phyloP scores from a whole-genome alignment of 2,113 vertebrate genomes.

The Grantiella picta region DNA sequence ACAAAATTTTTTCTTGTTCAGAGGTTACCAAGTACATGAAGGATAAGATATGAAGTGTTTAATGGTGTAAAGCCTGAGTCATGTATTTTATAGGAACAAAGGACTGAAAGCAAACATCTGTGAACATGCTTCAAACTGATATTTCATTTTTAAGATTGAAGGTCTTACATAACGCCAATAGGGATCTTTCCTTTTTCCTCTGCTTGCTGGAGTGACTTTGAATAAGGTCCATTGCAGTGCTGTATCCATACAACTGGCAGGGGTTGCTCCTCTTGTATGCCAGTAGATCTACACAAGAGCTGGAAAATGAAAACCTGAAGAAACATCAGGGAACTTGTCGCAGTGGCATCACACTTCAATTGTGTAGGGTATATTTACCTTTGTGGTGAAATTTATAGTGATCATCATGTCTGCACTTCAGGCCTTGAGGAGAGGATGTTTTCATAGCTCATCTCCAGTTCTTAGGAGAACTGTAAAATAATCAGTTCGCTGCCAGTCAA shows the following conservation, averaged over 20 bases:
- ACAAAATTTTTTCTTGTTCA: neutral
- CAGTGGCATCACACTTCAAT: neutral
- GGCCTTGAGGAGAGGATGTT: neutral
- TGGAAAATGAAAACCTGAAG: neutral
- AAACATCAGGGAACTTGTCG: neutral
- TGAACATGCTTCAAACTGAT: neutral
- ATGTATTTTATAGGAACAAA: neutral
- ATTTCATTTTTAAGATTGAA: neutral
- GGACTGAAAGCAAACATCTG: neutral
- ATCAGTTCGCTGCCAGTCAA: neutral
- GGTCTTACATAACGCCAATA: neutral
- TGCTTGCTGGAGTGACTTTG: neutral
- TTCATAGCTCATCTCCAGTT: neutral
- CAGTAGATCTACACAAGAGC: neutral
- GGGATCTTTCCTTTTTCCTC: neutral
- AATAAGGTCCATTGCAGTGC: neutral
- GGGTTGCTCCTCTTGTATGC: neutral
- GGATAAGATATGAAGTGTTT: neutral
- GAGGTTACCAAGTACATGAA: neutral
- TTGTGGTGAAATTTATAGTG: neutral
- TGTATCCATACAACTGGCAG: fast-evolving
- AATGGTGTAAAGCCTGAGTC: neutral
- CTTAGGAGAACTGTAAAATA: neutral
- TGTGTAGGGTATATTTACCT: neutral
- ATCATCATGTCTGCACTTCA: neutral